Evolutionary conservation across 2,888 invertebrate genomes (phyloP).

Genomic region (Pteria penguin): DNA sequence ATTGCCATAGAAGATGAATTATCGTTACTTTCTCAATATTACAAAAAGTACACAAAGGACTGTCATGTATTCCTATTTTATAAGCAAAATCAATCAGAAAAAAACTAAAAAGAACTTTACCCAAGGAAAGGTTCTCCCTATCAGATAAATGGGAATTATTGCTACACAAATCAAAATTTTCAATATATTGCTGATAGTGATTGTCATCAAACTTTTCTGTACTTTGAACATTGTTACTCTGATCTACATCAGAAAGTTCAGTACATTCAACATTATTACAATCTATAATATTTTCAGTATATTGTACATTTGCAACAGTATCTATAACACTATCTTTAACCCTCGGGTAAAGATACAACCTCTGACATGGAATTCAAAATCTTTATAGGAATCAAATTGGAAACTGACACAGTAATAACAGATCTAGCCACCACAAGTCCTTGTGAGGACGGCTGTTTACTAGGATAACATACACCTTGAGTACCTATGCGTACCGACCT

Average conservation of each 20-base stretch:
- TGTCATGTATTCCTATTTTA: too few species aligned
- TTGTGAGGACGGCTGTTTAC: neutral
- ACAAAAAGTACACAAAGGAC: too few species aligned
- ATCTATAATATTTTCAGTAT: neutral
- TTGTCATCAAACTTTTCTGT: neutral
- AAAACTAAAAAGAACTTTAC: neutral
- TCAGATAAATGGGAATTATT: neutral
- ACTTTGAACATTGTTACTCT: neutral
- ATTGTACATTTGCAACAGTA: neutral
- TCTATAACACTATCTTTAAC: too few species aligned
- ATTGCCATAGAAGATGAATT: too few species aligned
- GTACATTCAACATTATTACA: neutral
- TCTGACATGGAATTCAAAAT: neutral
- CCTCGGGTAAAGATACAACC: neutral
- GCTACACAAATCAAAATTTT: neutral
- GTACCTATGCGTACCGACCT: neutral
- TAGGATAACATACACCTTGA: conserved; percentile 1
- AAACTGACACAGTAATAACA: neutral
- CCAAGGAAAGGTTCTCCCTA: neutral
- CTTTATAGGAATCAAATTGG: neutral
- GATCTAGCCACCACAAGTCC: neutral
- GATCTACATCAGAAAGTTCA: neutral
- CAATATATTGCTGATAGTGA: neutral
- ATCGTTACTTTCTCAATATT: too few species aligned
- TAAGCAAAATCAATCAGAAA: too few species aligned